These are phyloP conservation scores for Drosophila atroscutellata DNA, from an alignment of 2,888 invertebrate genomes.

Conservation along the genomic window DNA sequence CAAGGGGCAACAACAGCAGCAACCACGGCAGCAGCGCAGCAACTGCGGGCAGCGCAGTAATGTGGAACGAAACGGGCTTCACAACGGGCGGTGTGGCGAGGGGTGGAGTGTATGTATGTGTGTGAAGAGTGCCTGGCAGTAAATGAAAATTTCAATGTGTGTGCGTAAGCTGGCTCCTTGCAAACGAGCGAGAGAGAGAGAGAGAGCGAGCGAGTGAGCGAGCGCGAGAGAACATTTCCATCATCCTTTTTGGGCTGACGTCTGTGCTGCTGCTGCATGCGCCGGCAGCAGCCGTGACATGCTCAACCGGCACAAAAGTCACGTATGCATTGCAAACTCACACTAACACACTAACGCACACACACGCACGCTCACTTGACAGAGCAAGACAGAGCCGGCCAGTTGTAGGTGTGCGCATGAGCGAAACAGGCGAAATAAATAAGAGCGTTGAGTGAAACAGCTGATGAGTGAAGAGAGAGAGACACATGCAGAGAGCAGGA, in stretches of 20 bases:
- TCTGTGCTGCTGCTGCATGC: slow-evolving; percentile 34
- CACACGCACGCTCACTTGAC: slow-evolving; percentile 13
- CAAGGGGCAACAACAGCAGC: slow-evolving; percentile 38
- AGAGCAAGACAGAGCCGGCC: slow-evolving; percentile 53
- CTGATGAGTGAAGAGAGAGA: slow-evolving; percentile 48
- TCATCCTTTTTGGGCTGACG: slow-evolving; percentile 62
- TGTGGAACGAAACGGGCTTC: slow-evolving; percentile 67
- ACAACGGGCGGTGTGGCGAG: slow-evolving; percentile 59
- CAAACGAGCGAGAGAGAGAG: not conserved
- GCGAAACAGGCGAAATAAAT: slow-evolving; percentile 45
- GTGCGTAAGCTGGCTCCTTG: slow-evolving; percentile 11
- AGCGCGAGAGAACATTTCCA: slow-evolving; percentile 58
- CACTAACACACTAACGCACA: slow-evolving; percentile 21
- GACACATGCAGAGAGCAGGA: slow-evolving; percentile 21
- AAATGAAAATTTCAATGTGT: slow-evolving; percentile 19
- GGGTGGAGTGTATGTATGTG: slow-evolving; percentile 3
- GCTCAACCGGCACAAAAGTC: slow-evolving; percentile 75
- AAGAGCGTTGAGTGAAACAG: slow-evolving; percentile 68
- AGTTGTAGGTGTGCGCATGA: slow-evolving; percentile 73
- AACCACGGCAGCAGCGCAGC: slow-evolving; percentile 42
- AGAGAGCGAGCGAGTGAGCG: slow-evolving; percentile 15
- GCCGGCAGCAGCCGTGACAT: slow-evolving; percentile 55
- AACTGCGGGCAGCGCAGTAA: slow-evolving; percentile 60
- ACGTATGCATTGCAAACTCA: slow-evolving; percentile 66
- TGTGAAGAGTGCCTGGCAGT: slow-evolving; percentile 5